Conservation (phyloP, 2,888 invertebrate species). For the Cartodere bifasciata region DNA sequence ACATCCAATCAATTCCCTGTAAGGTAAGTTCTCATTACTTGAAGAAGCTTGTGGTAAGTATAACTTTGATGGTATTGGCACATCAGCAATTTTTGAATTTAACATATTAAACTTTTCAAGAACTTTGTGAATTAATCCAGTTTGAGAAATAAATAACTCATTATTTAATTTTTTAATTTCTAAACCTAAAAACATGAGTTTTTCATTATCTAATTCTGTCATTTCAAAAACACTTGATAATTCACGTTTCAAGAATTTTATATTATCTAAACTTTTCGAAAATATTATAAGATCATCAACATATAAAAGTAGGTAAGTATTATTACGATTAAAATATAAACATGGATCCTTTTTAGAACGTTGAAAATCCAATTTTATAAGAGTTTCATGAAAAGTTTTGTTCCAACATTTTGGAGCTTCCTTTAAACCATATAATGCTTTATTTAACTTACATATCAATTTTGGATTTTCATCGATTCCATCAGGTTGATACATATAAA, state of each 20-base stretch:
- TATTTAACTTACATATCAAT: constrained; percentile 15
- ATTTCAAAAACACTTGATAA: constrained; percentile 16
- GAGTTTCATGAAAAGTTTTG: constrained; percentile 12
- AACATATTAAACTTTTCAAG: constrained; percentile 14
- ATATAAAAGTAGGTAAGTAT: constrained; percentile 14
- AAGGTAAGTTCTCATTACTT: constrained; percentile 5
- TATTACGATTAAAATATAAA: constrained; percentile 14
- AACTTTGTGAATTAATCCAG: constrained; percentile 13
- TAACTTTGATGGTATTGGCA: constrained; percentile 13
- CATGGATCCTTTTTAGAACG: constrained; percentile 17
- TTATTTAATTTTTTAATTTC: constrained; percentile 9
- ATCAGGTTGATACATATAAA: constrained; percentile 16
- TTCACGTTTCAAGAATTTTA: constrained; percentile 12
- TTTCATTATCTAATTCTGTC: constrained; percentile 8
- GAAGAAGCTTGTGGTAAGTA: constrained; percentile 5
- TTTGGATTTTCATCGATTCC: constrained; percentile 6
- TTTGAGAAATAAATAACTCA: constrained; percentile 12
- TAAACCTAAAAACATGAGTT: constrained; percentile 12
- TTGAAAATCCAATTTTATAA: constrained; percentile 13
- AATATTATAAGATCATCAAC: constrained; percentile 17
- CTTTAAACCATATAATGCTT: constrained; percentile 19
- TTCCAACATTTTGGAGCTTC: constrained; percentile 21
- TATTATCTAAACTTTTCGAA: constrained; percentile 9
- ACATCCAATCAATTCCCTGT: constrained; percentile 12
- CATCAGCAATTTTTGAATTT: constrained; percentile 9